phyloP scores from a whole-genome alignment of 2,113 vertebrate species.

The Scomber scombrus region DNA sequence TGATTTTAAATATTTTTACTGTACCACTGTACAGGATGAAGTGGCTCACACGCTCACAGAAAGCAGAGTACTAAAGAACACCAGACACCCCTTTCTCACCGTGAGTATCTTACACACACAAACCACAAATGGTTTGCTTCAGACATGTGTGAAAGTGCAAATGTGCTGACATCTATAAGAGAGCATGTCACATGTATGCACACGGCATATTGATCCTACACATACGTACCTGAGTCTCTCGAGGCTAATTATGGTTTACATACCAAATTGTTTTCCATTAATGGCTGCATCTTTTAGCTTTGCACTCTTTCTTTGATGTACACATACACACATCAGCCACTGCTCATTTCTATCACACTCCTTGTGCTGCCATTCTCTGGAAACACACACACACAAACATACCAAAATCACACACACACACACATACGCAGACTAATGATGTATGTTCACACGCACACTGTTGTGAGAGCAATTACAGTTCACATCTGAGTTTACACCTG shows the following conservation, averaged over 20 bases:
- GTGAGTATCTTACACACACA: conserved; percentile 86
- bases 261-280: conserved; percentile 77
- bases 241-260: conserved; percentile 79
- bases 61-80: conserved; percentile 98
- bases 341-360: conserved; percentile 70
- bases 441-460: conserved; percentile 8
- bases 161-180: conserved; percentile 30
- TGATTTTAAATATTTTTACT: conserved; percentile 9
- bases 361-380: conserved; percentile 69
- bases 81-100: conserved; percentile 96
- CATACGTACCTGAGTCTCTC: conserved; percentile 67
- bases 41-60: conserved; percentile 98
- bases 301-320: conserved; percentile 46
- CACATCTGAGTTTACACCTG: conserved; percentile 60
- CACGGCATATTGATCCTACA: conserved; percentile 62
- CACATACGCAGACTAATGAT: neutral
- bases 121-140: conserved; percentile 38
- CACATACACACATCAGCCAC: conserved; percentile 47
- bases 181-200: neutral
- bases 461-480: conserved; percentile 56
- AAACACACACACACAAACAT: conserved; percentile 45
- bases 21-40: conserved; percentile 89
- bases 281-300: conserved; percentile 76
- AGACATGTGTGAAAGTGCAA: conserved; percentile 28
- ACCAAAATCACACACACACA: conserved; percentile 13